Base-by-base conservation (phyloP, 30 jellyfish, hydroid and myxozoan species). In the Aurelia coerulea region DNA sequence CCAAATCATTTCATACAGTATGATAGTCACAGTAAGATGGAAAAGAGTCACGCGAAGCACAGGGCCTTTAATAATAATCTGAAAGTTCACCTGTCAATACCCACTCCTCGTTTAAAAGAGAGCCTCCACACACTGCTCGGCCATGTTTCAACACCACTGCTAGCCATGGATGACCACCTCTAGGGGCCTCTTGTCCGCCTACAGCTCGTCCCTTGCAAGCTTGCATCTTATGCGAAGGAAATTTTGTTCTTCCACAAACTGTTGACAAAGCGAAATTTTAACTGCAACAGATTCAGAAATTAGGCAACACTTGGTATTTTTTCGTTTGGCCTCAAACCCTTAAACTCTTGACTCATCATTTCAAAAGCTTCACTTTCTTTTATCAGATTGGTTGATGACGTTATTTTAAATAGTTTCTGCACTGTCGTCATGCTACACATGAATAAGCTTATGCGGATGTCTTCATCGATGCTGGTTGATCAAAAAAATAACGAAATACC, bases 231-330 rank as follows among this genome's bases (percentile, higher is more conserved):
- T 17, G 23, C 46, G 93, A 72, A 9, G 81, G 83, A 34, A 59
- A 84, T 32, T 64, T 72, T 52, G 93, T 84, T 64, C 93, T 66
- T n/a, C 93, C 93, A 67, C 93, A 84, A 14, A 84, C 93, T 84
- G 72, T 9, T 46, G 56, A 46, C 56, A 46, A 6, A 46, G 56
- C 33, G 35, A 46, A 14, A 79, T 14, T 18, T 16, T 16, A 65
- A 65, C 16, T 11, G 66, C 66, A 54, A 17, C 17, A 13, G 17
- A 54, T 11, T 54, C 17, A 11, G 13, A 23, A 23, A 23, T 23
- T 23, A 23, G 29, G 29, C 29, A 23, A 23, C 29, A 23, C 29
- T 23, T 23, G 13, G 13, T 11, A 17, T 10, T 65, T 29, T 23
- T 13, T 65, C 19, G 15, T 17, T 29, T 11, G 11, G 13, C 15